Evolutionary conservation across 2,797 vertebrate genomes (phyloP).

Genomic region (Bradypus variegatus): DNA sequence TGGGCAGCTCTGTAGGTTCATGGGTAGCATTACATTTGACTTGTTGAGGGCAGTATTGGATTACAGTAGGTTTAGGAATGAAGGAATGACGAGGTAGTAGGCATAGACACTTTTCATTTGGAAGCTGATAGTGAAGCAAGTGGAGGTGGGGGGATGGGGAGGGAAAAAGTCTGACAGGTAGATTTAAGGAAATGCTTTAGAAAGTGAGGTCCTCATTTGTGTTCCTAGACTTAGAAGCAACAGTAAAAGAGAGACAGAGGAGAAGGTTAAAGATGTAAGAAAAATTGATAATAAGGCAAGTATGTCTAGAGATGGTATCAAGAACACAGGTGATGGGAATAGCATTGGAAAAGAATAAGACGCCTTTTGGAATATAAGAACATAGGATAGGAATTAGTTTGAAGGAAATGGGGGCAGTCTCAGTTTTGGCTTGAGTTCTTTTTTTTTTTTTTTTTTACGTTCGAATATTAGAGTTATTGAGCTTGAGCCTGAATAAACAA

Average conservation of each 20-base stretch:
- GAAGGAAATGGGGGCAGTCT: background rate
- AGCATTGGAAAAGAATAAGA: background rate
- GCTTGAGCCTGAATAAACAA: slow-evolving; percentile 14
- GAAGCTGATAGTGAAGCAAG: background rate
- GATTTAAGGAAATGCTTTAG: background rate
- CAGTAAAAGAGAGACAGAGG: background rate
- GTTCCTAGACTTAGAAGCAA: background rate
- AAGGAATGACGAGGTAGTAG: background rate
- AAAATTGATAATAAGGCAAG: background rate
- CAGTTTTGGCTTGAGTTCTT: background rate
- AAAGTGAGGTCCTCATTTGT: background rate
- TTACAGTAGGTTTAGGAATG: background rate
- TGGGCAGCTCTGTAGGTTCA: background rate
- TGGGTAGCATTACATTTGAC: background rate
- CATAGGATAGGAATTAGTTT: background rate
- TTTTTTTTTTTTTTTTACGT: background rate
- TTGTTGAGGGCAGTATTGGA: background rate
- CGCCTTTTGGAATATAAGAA: background rate
- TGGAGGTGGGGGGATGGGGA: background rate
- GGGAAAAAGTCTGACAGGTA: background rate
- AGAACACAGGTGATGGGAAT: background rate
- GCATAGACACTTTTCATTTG: background rate
- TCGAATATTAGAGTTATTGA: background rate
- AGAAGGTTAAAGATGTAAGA: background rate
- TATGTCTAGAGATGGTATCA: background rate